Evolutionary conservation across 2,113 vertebrate species (phyloP).

Genomic region (Cottus gobio): DNA sequence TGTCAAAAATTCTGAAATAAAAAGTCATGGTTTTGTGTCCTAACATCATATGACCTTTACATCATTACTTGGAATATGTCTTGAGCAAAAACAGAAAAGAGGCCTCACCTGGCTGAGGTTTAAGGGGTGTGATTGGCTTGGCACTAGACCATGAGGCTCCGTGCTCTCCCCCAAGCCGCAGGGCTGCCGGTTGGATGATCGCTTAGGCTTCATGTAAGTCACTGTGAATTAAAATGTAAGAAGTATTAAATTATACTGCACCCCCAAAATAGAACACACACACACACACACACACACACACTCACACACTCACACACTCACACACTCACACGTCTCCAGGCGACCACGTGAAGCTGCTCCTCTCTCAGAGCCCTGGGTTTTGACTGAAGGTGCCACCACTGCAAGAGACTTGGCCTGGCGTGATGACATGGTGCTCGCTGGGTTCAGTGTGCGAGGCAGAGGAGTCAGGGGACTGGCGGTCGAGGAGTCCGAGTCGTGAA

Average conservation of each 20-base stretch:
- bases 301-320: too few species aligned
- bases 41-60: too few species aligned
- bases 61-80: too few species aligned
- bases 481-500: conserved; percentile 97
- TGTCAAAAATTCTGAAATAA: too few species aligned
- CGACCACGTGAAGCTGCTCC: conserved; percentile 83
- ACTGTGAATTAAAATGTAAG: conserved; percentile 46
- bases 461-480: conserved; percentile 90
- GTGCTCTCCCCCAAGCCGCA: conserved; percentile 89
- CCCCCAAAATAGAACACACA: background rate
- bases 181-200: conserved; percentile 85
- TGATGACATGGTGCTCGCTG: conserved; percentile 77
- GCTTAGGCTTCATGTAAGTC: conserved; percentile 87
- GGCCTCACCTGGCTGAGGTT: conserved; percentile 96
- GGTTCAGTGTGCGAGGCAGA: conserved; percentile 82
- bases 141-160: conserved; percentile 86
- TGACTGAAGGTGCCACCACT: conserved; percentile 88
- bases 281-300: too few species aligned
- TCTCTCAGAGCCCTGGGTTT: conserved; percentile 89
- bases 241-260: background rate
- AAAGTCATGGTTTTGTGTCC: too few species aligned
- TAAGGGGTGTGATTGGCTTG: conserved; percentile 95
- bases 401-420: conserved; percentile 89
- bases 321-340: too few species aligned
- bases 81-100: too few species aligned